Percentiles rank a stretch among this genome's conserved stretches.
phyloP scores from a whole-genome alignment of 2,113 vertebrate species.

The Rattus rattus region DNA sequence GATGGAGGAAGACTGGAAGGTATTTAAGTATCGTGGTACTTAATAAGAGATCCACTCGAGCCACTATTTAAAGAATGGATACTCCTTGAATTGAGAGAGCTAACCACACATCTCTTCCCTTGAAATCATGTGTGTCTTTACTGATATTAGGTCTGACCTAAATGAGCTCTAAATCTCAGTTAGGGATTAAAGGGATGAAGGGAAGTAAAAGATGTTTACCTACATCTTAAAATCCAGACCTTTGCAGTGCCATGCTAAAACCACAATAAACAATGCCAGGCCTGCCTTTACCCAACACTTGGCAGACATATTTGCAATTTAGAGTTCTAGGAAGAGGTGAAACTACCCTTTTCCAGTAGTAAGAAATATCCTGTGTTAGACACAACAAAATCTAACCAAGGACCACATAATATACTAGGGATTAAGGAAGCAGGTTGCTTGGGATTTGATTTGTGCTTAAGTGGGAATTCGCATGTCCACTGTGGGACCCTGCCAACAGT shows the following conservation, averaged over 20 bases:
- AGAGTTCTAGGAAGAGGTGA: neutral
- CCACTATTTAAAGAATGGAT: neutral
- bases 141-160: neutral
- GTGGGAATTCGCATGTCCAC: too few relatives aligned
- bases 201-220: neutral
- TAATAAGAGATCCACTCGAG: neutral
- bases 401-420: neutral
- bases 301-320: neutral
- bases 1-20: neutral
- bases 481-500: too few relatives aligned
- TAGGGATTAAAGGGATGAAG: neutral
- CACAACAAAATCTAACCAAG: neutral
- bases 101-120: neutral
- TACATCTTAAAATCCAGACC: neutral
- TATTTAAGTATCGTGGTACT: neutral
- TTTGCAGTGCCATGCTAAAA: neutral
- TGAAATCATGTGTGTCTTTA: neutral
- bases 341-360: neutral
- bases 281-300: neutral
- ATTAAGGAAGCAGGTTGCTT: neutral
- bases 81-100: neutral
- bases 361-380: slow-evolving; percentile 17
- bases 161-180: slow-evolving; percentile 22
- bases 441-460: too few relatives aligned
- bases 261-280: neutral